Base-by-base conservation (phyloP, 2,888 invertebrate species). In the Pseudococcus longispinus region DNA sequence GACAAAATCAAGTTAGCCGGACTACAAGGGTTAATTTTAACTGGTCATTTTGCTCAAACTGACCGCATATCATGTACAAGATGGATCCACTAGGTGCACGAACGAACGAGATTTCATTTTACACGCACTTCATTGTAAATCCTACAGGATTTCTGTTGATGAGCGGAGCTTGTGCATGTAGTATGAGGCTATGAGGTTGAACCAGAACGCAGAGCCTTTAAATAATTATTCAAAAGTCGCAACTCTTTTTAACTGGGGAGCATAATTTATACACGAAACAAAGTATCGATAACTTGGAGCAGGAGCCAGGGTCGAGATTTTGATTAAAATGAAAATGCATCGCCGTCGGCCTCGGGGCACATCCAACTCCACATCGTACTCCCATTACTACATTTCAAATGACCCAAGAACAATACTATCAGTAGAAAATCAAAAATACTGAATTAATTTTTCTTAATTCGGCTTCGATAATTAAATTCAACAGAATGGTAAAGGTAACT, bases 381-480 rank as follows among this genome's bases (percentile, higher is more conserved):
- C n/a, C 77, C 77, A 80, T 42, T 80, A 20, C 42, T 42, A 2
- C 70, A 80, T 80, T 80, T 42, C 6, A 80, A 80, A 80, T 37
- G 0, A 42, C 42, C 42, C 20, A 20, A 5, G 77, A 70, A 70
- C 70, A 70, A 70, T 80, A 80, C 42, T 80, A 80, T 80, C 77
- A 8, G 15, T n/a, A 8, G 77, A 42, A 80, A 80, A 80, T 80
- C 77, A 80, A 80, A 70, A 80, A 80, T 80, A 80, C 77, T 80
- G 77, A 80, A 80, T 80, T 80, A 80, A 80, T 80, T 80, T 42
- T 80, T 42, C 42, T 42, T 80, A 80, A 80, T 80, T 80, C 77
- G 77, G n/a, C n/a, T 80, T 80, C 77, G 77, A 80, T 80, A 80
- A 80, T 80, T 80, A 80, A 80, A 80, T 80, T 80, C 77, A 80